Evolutionary conservation across 2,797 vertebrate genomes (phyloP), one percentile per base, ranked within the genome.

Genomic region (Paratrypauchen microcephalus): DNA sequence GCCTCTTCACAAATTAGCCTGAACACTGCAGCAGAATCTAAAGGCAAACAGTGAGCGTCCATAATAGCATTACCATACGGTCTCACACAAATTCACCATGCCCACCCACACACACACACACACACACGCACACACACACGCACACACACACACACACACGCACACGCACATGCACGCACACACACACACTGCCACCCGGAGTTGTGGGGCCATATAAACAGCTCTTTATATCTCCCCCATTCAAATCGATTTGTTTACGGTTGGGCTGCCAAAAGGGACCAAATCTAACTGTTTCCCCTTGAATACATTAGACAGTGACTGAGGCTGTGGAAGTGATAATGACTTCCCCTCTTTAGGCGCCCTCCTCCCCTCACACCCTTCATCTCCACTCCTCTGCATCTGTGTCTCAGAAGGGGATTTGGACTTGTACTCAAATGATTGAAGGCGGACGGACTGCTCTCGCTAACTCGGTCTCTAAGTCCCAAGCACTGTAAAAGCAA

Each of bases 311-410:
- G 79, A 86, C 65, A 70, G 79, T 28, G 79, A 90, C 86, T 85
- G 89, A 91, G 89, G 87, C 85, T 84, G 84, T 60, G 84, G 83
- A 87, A 88, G 89, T 87, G 87, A 91, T 92, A 91, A 92, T 92
- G 90, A 91, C 89, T 92, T 89, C 86, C 86, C 75, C 74, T 65
- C 72, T 12, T 71, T 66, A 24, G 69, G 63, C 70, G 18, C 58
- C 36, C 1, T 39, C 69, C 71, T 66, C 16, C 58, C 11, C 67
- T 55, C 23, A 0, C 39, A 30, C 67, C 66, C 73, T 76, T 76
- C 75, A 68, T 80, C 79, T 79, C 75, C 66, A 63, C 78, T 85
- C 81, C 65, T 86, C 86, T 86, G 79, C 84, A 86, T 86, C 87
- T 84, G 79, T 67, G 84, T 79, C 86, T 91, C 85, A 85, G 83